Evolutionary conservation across 2,888 invertebrate species (phyloP), one percentile per base, ranked within the genome.

Genomic region (Selenia dentaria): DNA sequence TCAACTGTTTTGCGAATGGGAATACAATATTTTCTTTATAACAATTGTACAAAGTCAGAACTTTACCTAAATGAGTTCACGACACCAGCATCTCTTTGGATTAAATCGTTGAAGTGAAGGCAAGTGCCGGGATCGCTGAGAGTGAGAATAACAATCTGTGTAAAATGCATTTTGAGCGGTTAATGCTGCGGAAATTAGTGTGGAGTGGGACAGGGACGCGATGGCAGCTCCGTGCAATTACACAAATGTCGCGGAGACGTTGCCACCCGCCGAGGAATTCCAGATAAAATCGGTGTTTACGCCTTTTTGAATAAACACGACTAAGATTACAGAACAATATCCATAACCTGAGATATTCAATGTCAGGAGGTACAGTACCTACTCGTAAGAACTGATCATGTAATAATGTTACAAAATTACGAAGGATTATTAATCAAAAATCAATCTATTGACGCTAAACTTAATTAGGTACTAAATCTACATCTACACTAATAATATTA

Each of bases 151-250:
- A 80, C 79, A 84, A 81, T 82, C 78, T 76, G 71, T 62, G 77
- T 73, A 68, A 83, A 83, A 84, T 83, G 83, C 82, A 81, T 85
- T 84, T 79, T 66, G 74, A 79, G 79, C 75, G 79, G 71, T 80
- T 79, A 86, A 83, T 82, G 82, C 72, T 64, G 70, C 71, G 82
- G 82, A 85, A 85, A 83, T 79, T 80, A 79, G 80, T 72, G 78
- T 70, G 74, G 74, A 78, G 76, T 71, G 76, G 58, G 66, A 8
- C 8, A 6, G 6, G 22, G 25, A 71, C 70, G 68, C 72, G 75
- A 67, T 67, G 74, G 74, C 74, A 74, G 74, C 75, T 69, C 70
- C 64, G 60, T 68, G 78, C 77, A 83, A 83, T 84, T 82, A 85
- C 82, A 77, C 82, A 83, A 80, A 80, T 82, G 83, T 78, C 77